Evolutionary conservation across 2,797 vertebrate species (phyloP).

Genomic region (Lithobates sylvaticus): DNA sequence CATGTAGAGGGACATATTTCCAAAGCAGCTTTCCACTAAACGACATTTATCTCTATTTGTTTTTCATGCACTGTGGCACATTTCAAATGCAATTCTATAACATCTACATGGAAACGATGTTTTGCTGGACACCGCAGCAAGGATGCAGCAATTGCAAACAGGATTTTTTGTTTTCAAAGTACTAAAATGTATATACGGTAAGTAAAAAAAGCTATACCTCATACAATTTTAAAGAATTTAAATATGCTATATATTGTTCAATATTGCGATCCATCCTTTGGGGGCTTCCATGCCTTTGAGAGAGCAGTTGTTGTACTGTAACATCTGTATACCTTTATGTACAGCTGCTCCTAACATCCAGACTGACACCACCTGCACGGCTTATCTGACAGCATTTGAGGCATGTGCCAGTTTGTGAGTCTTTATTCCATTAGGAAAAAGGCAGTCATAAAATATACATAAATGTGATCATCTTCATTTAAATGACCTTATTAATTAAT

Average conservation of each 20-base stretch:
- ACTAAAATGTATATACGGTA: background rate
- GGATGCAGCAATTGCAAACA: too few species aligned
- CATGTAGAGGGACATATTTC: background rate
- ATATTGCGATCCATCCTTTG: background rate
- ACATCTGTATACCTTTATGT: slow-evolving; percentile 1
- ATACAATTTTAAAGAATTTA: background rate
- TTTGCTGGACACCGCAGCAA: too few species aligned
- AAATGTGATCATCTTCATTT: background rate
- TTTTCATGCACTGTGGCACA: background rate
- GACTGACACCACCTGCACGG: background rate
- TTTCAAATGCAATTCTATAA: background rate
- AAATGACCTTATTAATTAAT: background rate
- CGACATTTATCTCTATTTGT: background rate
- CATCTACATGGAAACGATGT: background rate
- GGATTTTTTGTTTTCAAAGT: too few species aligned
- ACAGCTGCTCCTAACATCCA: background rate
- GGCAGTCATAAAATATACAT: background rate
- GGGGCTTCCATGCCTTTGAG: background rate
- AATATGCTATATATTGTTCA: background rate
- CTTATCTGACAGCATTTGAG: background rate
- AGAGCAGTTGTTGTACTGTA: background rate
- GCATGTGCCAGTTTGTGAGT: background rate
- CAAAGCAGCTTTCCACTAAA: background rate
- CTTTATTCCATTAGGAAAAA: background rate
- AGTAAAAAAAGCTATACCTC: background rate